These are phyloP conservation scores for Cyprinus carpio DNA, from an alignment of 2,113 vertebrate genomes.

Conservation along the genomic window DNA sequence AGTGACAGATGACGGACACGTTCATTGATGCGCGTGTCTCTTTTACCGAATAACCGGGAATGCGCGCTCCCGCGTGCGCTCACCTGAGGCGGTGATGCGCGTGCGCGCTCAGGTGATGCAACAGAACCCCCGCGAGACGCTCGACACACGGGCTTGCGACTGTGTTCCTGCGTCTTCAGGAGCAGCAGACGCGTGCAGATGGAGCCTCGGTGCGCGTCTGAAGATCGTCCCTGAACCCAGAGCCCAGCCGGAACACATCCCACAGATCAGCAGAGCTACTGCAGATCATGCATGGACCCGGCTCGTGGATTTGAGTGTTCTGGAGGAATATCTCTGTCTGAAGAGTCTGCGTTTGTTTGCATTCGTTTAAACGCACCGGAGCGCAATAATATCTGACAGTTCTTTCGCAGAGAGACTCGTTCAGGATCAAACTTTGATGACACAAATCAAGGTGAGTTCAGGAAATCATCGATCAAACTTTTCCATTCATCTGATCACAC, in stretches of 20 bases:
- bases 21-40: neutral
- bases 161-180: neutral
- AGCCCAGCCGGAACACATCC: neutral
- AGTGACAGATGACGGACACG: neutral
- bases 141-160: neutral
- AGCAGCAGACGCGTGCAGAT: neutral
- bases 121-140: conserved; percentile 3
- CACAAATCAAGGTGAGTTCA: conserved; percentile 30
- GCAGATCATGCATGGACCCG: neutral
- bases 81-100: conserved; percentile 31
- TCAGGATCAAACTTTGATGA: conserved; percentile 30
- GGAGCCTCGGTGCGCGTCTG: neutral
- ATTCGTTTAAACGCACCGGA: neutral
- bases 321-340: neutral
- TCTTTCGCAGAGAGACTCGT: neutral
- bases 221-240: conserved; percentile 7
- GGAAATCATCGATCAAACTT: neutral
- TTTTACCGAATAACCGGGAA: neutral
- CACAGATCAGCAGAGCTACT: neutral
- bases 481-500: neutral
- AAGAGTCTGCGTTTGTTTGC: neutral
- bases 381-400: neutral
- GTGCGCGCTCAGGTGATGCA: conserved; percentile 43
- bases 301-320: neutral
- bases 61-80: conserved; percentile 33